These are phyloP conservation scores for Lytechinus variegatus DNA, from an alignment of 35 echinoderm and acorn worm species.

Conservation along the genomic window DNA sequence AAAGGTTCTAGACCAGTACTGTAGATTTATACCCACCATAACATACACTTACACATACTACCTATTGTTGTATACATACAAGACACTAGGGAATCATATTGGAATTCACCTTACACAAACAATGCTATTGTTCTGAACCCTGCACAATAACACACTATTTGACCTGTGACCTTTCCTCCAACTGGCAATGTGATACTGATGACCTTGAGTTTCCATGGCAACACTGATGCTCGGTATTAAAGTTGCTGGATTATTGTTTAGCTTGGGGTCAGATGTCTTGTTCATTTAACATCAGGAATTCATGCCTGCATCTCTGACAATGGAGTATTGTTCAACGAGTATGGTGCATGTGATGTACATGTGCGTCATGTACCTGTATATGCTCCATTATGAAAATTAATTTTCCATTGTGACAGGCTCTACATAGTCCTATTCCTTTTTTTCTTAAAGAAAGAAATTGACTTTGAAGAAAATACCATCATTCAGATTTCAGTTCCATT, in stretches of 20 bases:
- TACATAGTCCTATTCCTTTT: too few relatives aligned
- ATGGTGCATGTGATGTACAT: too few relatives aligned
- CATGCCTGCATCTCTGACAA: too few relatives aligned
- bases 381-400: too few relatives aligned
- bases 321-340: too few relatives aligned
- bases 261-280: not conserved
- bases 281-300: not conserved
- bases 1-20: not conserved
- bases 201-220: not conserved
- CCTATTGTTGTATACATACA: not conserved
- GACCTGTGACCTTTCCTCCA: not conserved
- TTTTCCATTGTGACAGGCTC: too few relatives aligned
- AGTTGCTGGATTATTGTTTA: not conserved
- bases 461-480: too few relatives aligned
- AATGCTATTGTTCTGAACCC: not conserved
- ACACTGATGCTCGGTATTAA: not conserved
- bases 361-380: too few relatives aligned
- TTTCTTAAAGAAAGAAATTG: too few relatives aligned
- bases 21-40: not conserved
- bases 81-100: not conserved
- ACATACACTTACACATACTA: not conserved
- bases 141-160: not conserved
- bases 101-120: not conserved
- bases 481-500: too few relatives aligned
- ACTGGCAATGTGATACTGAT: not conserved